Evolutionary conservation across 2,888 invertebrate species (phyloP), one percentile per base, ranked within the genome.

Genomic region (Drosophila limbata): DNA sequence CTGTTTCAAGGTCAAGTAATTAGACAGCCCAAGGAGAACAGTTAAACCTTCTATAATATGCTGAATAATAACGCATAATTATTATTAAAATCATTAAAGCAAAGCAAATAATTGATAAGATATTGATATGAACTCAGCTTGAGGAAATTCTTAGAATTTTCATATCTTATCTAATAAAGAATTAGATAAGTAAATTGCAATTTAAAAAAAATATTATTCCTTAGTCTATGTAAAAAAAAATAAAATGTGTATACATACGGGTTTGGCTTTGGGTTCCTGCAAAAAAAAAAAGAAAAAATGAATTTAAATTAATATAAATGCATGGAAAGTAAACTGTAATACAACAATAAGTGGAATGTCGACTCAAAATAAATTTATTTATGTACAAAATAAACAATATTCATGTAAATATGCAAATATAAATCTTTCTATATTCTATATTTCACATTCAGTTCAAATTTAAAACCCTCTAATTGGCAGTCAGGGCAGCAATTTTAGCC

Each of bases 241-340:
- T 39, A 42, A 55, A n/a, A 19, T 35, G 9, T 31, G 31, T 31
- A 56, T 91, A 91, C 91, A 60, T 91, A 91, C 91, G 81, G 88
- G 86, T 77, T 91, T 91, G 60, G 88, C 79, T 91, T 91, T 91
- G 70, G 91, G 92, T 90, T 91, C 91, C 91, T 91, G 91, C 25
- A 25, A 25, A 50, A 51, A 77, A 64, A 37, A 60, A 64, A 57
- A 69, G 47, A 69, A 55, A 50, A 62, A 52, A 59, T 25, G 39
- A 50, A 61, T 59, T 55, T 15, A 78, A 73, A 75, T 73, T 73
- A 73, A 79, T 78, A 66, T 42, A 59, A 59, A 47, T 40, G 51
- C 61, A 52, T 51, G 33, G 1, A 59, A 64, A 42, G 40, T 48
- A 44, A 64, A 63, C 56, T 69, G 19, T 21, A 59, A 63, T 50